Evolutionary conservation across 2,797 vertebrate genomes (phyloP), one percentile per base, ranked within the genome.

Genomic region (Alca torda): DNA sequence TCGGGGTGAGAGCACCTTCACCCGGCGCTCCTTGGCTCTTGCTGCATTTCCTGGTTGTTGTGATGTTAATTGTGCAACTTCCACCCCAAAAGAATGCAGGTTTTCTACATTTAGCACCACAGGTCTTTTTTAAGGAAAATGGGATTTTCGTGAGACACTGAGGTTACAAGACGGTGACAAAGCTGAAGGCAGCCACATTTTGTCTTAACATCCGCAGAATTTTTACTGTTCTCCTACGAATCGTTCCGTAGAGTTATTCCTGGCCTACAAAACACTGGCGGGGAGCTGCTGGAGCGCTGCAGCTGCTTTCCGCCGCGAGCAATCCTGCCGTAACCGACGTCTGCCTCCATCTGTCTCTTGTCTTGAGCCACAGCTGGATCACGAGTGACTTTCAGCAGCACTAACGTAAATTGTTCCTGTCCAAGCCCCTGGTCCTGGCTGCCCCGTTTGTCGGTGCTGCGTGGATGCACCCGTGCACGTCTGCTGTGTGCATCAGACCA

Each of bases 11-110:
- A 75, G 51, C 48, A 4, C 1, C 7, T 45, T 68, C 54, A 53
- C 63, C 61, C 33, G 54, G n/a, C 57, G 56, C 46, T 50, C 15
- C 63, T 59, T 2, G 9, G 25, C 51, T 64, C 35, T 30, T 5
- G 43, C 61, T 89, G 60, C 84, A 69, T 93, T 93, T 96, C 93
- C 90, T 89, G 89, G 15, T 37, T 28, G 51, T 91, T 95, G 90
- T 95, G 84, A 89, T 96, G 78, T 63, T 94, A 92, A 96, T 74
- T 33, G 48, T 24, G n/a, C 45, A 51, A 11, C 68, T 83, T 63
- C 50, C 60, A 64, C 39, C 43, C 35, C 63, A 51, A 56, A 78
- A 10, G n/a, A 86, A 86, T 48, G 83, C 73, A 50, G 11, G 56
- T 46, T 81, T 85, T 68, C 79, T 61, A 35, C 91, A 23, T 35